Conservation (phyloP, 2,888 invertebrate genomes). For the Agrotis clavis region DNA sequence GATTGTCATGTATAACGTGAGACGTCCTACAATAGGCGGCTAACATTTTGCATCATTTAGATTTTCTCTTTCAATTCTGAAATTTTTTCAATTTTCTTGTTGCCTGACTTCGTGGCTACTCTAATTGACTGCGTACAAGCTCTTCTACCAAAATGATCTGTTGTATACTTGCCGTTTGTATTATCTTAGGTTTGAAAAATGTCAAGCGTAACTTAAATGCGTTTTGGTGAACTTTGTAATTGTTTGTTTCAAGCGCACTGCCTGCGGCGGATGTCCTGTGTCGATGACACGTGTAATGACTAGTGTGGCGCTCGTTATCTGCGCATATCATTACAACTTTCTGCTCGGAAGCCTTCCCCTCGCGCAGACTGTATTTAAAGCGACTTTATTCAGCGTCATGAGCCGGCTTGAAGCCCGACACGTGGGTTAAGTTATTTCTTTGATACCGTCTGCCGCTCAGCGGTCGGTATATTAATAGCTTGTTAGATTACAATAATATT, state of each 20-base stretch:
- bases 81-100: too few species aligned
- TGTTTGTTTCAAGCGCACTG: background rate
- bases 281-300: background rate
- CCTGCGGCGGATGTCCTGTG: conserved; percentile 2
- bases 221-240: background rate
- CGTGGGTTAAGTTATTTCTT: conserved; percentile 61
- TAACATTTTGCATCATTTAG: too few species aligned
- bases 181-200: too few species aligned
- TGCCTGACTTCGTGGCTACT: too few species aligned
- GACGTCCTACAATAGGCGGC: too few species aligned
- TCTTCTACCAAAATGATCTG: too few species aligned
- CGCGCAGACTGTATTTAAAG: background rate
- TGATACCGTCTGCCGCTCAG: conserved; percentile 45
- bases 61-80: too few species aligned
- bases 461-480: conserved; percentile 72
- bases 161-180: too few species aligned
- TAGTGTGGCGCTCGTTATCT: background rate
- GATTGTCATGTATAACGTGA: too few species aligned
- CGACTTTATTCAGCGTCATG: conserved; percentile 29
- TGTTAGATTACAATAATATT: conserved; percentile 73
- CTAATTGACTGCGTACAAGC: too few species aligned
- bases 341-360: background rate
- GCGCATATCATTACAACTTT: conserved; percentile 5
- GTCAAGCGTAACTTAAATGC: background rate
- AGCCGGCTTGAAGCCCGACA: conserved; percentile 29